Evolutionary conservation across 2,113 vertebrate species (phyloP).

Genomic region (Spizaetus ornatus): DNA sequence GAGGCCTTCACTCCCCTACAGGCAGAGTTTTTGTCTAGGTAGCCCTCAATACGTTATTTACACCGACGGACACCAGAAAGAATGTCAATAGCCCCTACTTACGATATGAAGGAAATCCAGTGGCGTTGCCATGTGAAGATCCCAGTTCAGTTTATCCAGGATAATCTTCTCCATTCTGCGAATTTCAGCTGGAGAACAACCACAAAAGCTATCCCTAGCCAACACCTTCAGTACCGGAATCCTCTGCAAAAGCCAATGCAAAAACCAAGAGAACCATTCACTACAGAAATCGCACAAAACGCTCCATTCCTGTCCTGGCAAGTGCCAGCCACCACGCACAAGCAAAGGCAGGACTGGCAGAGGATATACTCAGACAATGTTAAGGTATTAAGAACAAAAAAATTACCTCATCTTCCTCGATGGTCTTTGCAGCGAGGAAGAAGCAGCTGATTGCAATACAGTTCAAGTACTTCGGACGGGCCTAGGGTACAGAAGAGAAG

Average conservation of each 20-base stretch:
- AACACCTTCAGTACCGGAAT: slow-evolving; percentile 89
- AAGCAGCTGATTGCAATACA: slow-evolving; percentile 97
- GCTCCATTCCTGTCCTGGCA: neutral
- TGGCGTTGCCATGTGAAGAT: slow-evolving; percentile 91
- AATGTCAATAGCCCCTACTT: slow-evolving; percentile 32
- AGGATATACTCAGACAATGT: fast-evolving
- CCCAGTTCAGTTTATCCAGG: slow-evolving; percentile 96
- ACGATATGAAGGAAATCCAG: slow-evolving; percentile 98
- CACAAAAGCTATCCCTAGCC: slow-evolving; percentile 88
- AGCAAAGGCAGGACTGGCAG: neutral
- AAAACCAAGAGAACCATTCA: neutral
- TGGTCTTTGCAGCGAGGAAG: slow-evolving; percentile 94
- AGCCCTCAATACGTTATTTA: neutral
- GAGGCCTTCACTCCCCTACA: neutral
- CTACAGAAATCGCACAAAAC: neutral
- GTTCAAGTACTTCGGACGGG: slow-evolving; percentile 94
- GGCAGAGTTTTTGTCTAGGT: neutral
- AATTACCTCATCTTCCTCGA: slow-evolving; percentile 94
- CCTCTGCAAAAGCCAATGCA: slow-evolving; percentile 66
- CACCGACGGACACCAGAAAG: neutral
- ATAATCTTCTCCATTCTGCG: slow-evolving; percentile 96
- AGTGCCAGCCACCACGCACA: neutral
- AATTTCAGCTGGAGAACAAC: slow-evolving; percentile 93
- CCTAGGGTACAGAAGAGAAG: slow-evolving; percentile 69
- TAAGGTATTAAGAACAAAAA: neutral